Evolutionary conservation across 2,888 invertebrate genomes (phyloP), one percentile per base, ranked within the genome.

Genomic region (Drosophila dives): DNA sequence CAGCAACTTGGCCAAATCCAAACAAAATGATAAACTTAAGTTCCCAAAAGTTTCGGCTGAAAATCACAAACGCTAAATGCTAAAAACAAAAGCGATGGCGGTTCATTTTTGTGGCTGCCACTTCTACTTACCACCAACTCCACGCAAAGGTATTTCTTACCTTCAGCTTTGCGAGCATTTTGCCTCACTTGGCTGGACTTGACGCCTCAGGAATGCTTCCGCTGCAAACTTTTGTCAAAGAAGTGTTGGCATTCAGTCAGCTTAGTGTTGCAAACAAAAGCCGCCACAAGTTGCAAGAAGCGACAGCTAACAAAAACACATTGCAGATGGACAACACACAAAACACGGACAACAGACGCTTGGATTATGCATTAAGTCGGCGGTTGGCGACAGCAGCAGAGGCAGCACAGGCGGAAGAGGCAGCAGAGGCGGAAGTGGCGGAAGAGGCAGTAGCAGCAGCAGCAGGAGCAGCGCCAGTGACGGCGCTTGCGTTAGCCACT

Each of bases 211-310:
- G 76, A 65, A 65, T 53, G 71, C 59, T 53, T 63, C 76, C 71
- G 65, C 48, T 42, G 29, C 26, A 80, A 80, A 77, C 58, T 77
- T 77, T 71, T 75, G 34, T 60, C 48, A 20, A 40, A 40, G 38
- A 15, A 49, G 72, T 49, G 58, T 62, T 64, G 61, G 53, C 62
- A 77, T 59, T 66, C 63, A 58, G 72, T 76, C 77, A 61, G 78
- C 81, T 73, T 73, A 81, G 61, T 62, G 78, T 69, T 60, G 76
- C 72, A 71, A 78, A 76, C 77, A 76, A 76, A 71, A 67, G 77
- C 48, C 72, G 53, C 62, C 81, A 62, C 58, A 77, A 81, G 64
- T 69, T 81, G 53, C 78, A 81, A 60, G 61, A 64, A 64, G 56
- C 64, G 54, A 51, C 69, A 55, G 63, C 45, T 29, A 56, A 66